phyloP scores from a whole-genome alignment of 2,113 vertebrate species.

The Erythrocercus mccallii region DNA sequence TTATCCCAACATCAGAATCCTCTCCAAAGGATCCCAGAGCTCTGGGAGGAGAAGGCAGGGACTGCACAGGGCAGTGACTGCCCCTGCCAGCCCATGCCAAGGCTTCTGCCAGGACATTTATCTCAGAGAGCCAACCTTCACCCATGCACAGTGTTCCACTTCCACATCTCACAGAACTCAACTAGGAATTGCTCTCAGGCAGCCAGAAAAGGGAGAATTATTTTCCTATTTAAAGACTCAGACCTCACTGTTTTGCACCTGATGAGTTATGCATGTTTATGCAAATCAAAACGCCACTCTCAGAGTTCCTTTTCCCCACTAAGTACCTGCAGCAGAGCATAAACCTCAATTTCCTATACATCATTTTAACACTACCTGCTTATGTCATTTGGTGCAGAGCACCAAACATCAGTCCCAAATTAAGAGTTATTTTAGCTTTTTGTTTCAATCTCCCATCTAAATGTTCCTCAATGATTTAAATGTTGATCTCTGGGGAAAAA shows the following conservation, averaged over 20 bases:
- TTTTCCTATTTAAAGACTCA: background rate
- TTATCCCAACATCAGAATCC: background rate
- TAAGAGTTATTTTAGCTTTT: background rate
- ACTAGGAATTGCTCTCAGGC: background rate
- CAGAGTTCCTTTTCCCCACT: background rate
- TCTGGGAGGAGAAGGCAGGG: background rate
- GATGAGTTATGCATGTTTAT: background rate
- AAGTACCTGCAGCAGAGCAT: background rate
- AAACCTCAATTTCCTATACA: background rate
- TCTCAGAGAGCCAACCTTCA: background rate
- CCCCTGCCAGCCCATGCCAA: background rate
- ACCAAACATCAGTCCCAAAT: background rate
- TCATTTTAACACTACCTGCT: background rate
- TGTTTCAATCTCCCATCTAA: background rate
- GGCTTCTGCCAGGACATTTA: background rate
- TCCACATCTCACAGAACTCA: background rate
- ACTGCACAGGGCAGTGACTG: background rate
- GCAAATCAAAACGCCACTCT: background rate
- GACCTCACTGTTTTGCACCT: background rate
- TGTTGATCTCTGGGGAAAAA: background rate
- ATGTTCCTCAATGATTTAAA: background rate
- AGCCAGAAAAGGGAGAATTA: background rate
- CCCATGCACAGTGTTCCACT: rapidly evolving
- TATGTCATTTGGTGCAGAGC: background rate
- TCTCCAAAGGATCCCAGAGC: background rate